Conservation (phyloP, 2,797 vertebrate species). For the Pelodytes ibericus region DNA sequence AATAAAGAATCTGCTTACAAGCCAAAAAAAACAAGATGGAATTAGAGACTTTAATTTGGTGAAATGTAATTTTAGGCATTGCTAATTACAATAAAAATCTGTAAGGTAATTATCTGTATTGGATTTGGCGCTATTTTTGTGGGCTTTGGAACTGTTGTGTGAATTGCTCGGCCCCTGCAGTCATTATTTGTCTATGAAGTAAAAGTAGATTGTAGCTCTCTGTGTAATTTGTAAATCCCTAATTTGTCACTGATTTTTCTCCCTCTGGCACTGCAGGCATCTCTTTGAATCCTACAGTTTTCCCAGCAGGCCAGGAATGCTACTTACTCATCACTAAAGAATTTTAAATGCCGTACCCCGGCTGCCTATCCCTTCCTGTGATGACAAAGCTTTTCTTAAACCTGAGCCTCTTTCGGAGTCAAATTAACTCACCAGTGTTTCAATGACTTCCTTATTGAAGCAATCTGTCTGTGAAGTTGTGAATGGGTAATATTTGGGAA, state of each 20-base stretch:
- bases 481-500: slow-evolving; percentile 33
- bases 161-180: slow-evolving; percentile 57
- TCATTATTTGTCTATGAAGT: slow-evolving; percentile 54
- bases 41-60: slow-evolving; percentile 69
- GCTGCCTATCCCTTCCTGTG: slow-evolving; percentile 50
- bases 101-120: slow-evolving; percentile 75
- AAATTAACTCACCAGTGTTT: slow-evolving; percentile 51
- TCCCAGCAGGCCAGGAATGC: slow-evolving; percentile 51
- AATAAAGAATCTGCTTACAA: slow-evolving; percentile 59
- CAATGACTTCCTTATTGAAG: slow-evolving; percentile 54
- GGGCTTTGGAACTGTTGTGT: slow-evolving; percentile 69
- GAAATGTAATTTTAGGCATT: slow-evolving; percentile 73
- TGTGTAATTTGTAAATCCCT: slow-evolving; percentile 54
- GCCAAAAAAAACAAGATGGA: slow-evolving; percentile 63
- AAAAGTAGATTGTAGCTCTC: slow-evolving; percentile 61
- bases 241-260: slow-evolving; percentile 49
- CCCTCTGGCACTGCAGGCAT: slow-evolving; percentile 35
- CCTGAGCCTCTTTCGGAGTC: slow-evolving; percentile 42
- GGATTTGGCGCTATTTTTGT: slow-evolving; percentile 71
- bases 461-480: slow-evolving; percentile 44
- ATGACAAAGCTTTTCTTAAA: slow-evolving; percentile 56
- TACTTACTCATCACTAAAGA: slow-evolving; percentile 51
- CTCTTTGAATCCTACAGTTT: slow-evolving; percentile 40
- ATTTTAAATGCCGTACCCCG: slow-evolving; percentile 46
- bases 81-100: slow-evolving; percentile 73